Evolutionary conservation across 2,113 vertebrate genomes (phyloP), one percentile per base, ranked within the genome.

Genomic region (Pterophyllum scalare): DNA sequence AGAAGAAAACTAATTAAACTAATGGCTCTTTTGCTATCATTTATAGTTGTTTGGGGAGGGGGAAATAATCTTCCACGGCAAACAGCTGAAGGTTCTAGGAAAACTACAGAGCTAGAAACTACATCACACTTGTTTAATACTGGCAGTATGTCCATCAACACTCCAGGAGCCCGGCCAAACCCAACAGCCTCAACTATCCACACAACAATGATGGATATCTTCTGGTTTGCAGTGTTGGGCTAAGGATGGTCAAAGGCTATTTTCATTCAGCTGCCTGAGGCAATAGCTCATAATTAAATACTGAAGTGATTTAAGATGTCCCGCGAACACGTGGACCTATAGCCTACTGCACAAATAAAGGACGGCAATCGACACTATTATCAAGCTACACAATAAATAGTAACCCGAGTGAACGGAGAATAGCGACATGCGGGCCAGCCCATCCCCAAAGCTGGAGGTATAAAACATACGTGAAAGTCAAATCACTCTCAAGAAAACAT

Each of bases 161-260:
- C 62, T 40, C 74, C 75, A 84, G 75, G 85, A 56, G 49, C 59
- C 31, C 22, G 61, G 86, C 90, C 91, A 94, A 93, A 86, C 80
- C 79, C 40, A 85, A 84, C 86, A 89, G 79, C 87, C 80, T 79
- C 83, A 90, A 80, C 62, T 80, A 70, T 77, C 84, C 91, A 86
- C 81, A 93, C 82, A 92, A 91, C 87, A 89, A 24, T 95, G 93
- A 95, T 89, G 86, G 86, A 94, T 91, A 84, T 85, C 60, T 91
- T 91, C 80, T 91, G 89, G 81, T 92, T 92, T 82, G 65, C 79
- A 93, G 65, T 72, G 77, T 84, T 82, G 62, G 70, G 49, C 31
- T 74, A 9, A 80, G 9, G 75, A 89, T 75, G 89, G 91, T 89
- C 75, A 75, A 43, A 58, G 20, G 72, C 49, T 84, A 65, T 77